Percentiles rank a stretch among this genome's conserved stretches.
Conservation (phyloP, 2,888 invertebrate genomes). For the Blera fallax region DNA sequence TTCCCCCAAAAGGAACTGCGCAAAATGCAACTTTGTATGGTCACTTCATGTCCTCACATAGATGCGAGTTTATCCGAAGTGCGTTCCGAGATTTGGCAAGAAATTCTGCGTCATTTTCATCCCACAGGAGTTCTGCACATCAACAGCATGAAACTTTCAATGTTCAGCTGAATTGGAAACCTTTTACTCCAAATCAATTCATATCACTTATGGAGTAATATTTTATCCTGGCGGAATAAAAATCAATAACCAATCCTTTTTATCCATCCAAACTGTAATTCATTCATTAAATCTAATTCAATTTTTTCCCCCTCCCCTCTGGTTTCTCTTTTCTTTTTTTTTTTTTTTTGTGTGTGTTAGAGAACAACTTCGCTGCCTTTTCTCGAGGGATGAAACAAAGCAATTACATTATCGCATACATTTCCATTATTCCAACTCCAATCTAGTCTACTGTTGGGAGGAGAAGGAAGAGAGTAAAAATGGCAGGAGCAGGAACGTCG, state of each 20-base stretch:
- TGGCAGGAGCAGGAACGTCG: constrained; percentile 33
- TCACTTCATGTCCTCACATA: too few relatives aligned
- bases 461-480: neutral
- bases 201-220: constrained; percentile 72
- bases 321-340: constrained; percentile 2
- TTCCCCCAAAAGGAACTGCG: too few relatives aligned
- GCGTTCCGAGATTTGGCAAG: too few relatives aligned
- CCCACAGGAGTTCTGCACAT: neutral
- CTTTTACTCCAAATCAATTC: constrained; percentile 72
- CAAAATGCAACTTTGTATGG: too few relatives aligned
- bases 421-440: constrained; percentile 73
- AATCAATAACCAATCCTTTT: constrained; percentile 76
- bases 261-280: constrained; percentile 74
- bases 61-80: too few relatives aligned
- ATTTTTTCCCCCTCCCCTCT: constrained; percentile 60
- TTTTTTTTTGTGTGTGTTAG: constrained; percentile 20
- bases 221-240: constrained; percentile 72
- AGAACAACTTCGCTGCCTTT: constrained; percentile 58
- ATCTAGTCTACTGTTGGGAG: constrained; percentile 52
- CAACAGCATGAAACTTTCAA: neutral
- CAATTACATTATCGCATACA: constrained; percentile 75
- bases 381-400: constrained; percentile 74
- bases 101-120: too few relatives aligned
- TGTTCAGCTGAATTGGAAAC: constrained; percentile 38
- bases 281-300: constrained; percentile 76